These are phyloP conservation scores for Herpetotheres cachinnans DNA, from an alignment of 2,113 vertebrate genomes.

Conservation along the genomic window DNA sequence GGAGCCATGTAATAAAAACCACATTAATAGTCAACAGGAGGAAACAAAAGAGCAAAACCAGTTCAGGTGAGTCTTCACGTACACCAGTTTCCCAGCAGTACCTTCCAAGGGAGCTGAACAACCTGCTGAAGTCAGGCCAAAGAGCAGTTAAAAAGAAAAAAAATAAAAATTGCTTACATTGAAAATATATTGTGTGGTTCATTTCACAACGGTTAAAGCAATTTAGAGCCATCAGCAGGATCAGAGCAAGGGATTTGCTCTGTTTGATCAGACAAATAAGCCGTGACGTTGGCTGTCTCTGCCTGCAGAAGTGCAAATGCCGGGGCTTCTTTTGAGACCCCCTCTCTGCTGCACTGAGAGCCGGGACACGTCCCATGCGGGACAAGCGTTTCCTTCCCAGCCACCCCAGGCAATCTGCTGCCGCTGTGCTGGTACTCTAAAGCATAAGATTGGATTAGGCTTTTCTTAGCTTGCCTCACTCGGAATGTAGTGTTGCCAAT, in stretches of 20 bases:
- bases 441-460: constrained; percentile 37
- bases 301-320: background rate
- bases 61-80: background rate
- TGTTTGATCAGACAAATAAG: constrained; percentile 48
- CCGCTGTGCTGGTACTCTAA: background rate
- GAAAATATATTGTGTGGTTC: constrained; percentile 15
- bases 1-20: background rate
- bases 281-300: background rate
- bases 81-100: background rate
- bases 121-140: background rate
- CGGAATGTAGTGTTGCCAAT: background rate
- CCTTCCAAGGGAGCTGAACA: background rate
- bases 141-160: background rate
- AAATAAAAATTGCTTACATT: background rate
- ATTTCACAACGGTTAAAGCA: constrained; percentile 33
- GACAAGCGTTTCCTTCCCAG: background rate
- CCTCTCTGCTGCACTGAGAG: background rate
- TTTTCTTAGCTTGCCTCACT: background rate
- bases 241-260: constrained; percentile 29
- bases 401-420: background rate
- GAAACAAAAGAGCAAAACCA: background rate
- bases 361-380: background rate
- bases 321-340: background rate
- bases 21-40: background rate
- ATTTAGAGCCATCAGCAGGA: constrained; percentile 41